Evolutionary conservation across 2,797 vertebrate genomes (phyloP).

Genomic region (Halcyon badia): DNA sequence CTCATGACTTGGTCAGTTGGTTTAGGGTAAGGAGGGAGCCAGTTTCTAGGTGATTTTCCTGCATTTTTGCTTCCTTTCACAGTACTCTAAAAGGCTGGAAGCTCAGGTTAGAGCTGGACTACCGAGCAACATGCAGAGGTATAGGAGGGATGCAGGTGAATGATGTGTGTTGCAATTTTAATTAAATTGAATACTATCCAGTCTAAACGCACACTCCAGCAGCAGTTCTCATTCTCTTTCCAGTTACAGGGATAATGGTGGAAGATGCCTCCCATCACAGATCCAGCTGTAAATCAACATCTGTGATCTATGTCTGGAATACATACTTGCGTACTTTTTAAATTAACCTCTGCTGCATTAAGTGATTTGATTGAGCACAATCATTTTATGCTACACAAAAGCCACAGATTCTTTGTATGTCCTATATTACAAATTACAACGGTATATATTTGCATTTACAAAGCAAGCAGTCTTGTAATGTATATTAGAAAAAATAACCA

Average conservation of each 20-base stretch:
- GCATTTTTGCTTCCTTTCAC: background rate
- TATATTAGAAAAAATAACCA: background rate
- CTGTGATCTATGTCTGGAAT: background rate
- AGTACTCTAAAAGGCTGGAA: background rate
- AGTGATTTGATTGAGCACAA: background rate
- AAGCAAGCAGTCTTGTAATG: background rate
- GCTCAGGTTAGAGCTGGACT: background rate
- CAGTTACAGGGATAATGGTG: background rate
- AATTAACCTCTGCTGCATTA: background rate
- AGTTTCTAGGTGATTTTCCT: background rate
- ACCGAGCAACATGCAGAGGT: background rate
- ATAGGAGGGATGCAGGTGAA: background rate
- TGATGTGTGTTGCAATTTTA: background rate
- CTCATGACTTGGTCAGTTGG: background rate
- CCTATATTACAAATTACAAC: background rate
- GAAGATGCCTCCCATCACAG: background rate
- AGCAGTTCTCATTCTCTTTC: slow-evolving; percentile 16
- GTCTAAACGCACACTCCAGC: background rate
- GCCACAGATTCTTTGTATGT: background rate
- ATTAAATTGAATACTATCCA: background rate
- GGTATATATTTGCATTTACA: background rate
- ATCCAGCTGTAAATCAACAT: background rate
- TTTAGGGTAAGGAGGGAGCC: background rate
- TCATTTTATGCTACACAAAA: background rate
- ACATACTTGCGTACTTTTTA: background rate